These are phyloP conservation scores for Atta texana DNA, from an alignment of 1,140 invertebrate genomes.

Conservation along the genomic window DNA sequence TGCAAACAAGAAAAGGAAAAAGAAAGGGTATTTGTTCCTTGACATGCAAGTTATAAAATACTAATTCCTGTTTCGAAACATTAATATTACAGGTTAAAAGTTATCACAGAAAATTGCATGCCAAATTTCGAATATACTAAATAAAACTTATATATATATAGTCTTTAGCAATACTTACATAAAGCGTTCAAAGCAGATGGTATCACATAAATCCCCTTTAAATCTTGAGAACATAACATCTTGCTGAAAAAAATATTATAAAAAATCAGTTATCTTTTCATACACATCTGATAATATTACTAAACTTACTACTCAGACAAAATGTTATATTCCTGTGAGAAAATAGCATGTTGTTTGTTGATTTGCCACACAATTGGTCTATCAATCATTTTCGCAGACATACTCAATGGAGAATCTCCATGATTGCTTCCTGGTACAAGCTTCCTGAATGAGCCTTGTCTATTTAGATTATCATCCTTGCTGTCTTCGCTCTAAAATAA, in stretches of 20 bases:
- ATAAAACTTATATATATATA: neutral
- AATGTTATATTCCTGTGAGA: conserved; percentile 92
- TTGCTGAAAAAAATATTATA: conserved; percentile 87
- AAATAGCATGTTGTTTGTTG: conserved; percentile 86
- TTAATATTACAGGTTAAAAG: neutral
- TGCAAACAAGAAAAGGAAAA: neutral
- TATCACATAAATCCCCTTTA: conserved; percentile 96
- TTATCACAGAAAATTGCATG: conserved; percentile 28
- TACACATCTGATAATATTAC: neutral
- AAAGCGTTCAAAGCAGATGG: conserved; percentile 94
- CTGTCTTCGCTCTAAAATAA: conserved; percentile 78
- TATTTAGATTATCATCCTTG: conserved; percentile 81
- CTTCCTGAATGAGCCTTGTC: conserved; percentile 86
- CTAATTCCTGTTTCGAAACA: neutral
- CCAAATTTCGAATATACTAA: neutral
- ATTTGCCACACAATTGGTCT: conserved; percentile 85
- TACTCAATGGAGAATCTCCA: conserved; percentile 86
- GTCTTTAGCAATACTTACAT: conserved; percentile 86
- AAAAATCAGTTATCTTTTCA: neutral
- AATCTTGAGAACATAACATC: conserved; percentile 93
- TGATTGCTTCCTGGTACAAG: conserved; percentile 86
- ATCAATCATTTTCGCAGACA: conserved; percentile 87
- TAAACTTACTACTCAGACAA: conserved; percentile 92
- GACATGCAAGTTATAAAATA: conserved; percentile 6
- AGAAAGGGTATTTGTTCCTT: neutral